Evolutionary conservation across 2,888 invertebrate genomes (phyloP).

Genomic region (Idaea dimidiata): DNA sequence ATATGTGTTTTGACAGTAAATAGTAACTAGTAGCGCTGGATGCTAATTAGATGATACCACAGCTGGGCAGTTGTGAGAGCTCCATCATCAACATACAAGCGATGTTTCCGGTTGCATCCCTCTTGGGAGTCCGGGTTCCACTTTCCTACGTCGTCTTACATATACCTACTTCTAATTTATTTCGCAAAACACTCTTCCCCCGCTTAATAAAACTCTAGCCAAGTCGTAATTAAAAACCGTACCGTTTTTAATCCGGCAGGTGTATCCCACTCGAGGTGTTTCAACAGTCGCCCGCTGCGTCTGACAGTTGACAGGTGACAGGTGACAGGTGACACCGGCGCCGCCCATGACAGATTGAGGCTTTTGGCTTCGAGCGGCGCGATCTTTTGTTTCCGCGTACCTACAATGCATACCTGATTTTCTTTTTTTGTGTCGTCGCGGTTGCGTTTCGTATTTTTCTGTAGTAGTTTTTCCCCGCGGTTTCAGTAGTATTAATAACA

Average conservation of each 20-base stretch:
- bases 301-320: slow-evolving; percentile 58
- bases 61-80: too few relatives aligned
- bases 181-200: not conserved
- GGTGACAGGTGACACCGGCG: slow-evolving; percentile 60
- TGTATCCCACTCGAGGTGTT: slow-evolving; percentile 46
- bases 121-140: too few relatives aligned
- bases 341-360: slow-evolving; percentile 69
- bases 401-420: slow-evolving; percentile 35
- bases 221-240: slow-evolving; percentile 11
- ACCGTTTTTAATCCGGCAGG: slow-evolving; percentile 34
- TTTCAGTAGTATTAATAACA: too few relatives aligned
- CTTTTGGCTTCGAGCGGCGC: slow-evolving; percentile 49
- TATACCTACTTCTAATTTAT: not conserved
- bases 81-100: too few relatives aligned
- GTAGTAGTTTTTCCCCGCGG: too few relatives aligned
- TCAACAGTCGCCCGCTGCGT: slow-evolving; percentile 47
- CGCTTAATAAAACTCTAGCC: not conserved
- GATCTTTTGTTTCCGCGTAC: slow-evolving; percentile 44
- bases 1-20: too few relatives aligned
- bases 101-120: too few relatives aligned
- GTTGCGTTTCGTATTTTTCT: not conserved
- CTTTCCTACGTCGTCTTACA: too few relatives aligned
- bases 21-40: too few relatives aligned
- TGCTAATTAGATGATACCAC: too few relatives aligned
- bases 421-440: slow-evolving; percentile 34